Evolutionary conservation across 2,888 invertebrate species (phyloP).

Genomic region (Thera britannica): DNA sequence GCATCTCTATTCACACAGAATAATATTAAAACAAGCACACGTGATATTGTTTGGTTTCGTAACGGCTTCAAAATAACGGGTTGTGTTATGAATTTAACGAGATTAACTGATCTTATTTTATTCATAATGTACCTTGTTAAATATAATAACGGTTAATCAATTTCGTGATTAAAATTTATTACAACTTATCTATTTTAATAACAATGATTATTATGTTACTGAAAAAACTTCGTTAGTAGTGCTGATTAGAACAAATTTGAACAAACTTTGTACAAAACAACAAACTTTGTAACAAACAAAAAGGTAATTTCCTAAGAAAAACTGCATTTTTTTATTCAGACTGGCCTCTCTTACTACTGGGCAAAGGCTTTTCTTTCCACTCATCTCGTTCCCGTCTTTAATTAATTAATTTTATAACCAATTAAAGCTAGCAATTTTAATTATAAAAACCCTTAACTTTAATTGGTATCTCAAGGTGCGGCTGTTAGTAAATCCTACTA

Average conservation of each 20-base stretch:
- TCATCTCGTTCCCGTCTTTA: too few relatives aligned
- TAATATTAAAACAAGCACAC: constrained; percentile 61
- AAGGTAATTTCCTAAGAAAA: too few relatives aligned
- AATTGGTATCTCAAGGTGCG: constrained; percentile 1
- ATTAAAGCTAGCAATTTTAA: not conserved
- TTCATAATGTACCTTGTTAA: constrained; percentile 23
- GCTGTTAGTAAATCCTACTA: not conserved
- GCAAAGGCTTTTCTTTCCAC: too few relatives aligned
- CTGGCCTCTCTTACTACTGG: too few relatives aligned
- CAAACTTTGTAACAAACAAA: too few relatives aligned
- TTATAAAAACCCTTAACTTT: not conserved
- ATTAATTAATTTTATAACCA: too few relatives aligned
- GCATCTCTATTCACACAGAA: constrained; percentile 37
- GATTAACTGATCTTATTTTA: constrained; percentile 55
- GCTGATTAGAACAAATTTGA: not conserved
- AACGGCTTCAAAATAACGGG: constrained; percentile 76
- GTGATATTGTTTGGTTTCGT: constrained; percentile 79
- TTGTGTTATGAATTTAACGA: constrained; percentile 68
- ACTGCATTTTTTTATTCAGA: too few relatives aligned
- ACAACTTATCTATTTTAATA: constrained; percentile 2
- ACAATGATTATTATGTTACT: not conserved
- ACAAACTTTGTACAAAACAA: too few relatives aligned
- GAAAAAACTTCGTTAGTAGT: not conserved
- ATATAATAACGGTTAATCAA: constrained; percentile 31
- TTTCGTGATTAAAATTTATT: constrained; percentile 17